Evolutionary conservation across 2,888 invertebrate species (phyloP).

Genomic region (Hermodice carunculata): DNA sequence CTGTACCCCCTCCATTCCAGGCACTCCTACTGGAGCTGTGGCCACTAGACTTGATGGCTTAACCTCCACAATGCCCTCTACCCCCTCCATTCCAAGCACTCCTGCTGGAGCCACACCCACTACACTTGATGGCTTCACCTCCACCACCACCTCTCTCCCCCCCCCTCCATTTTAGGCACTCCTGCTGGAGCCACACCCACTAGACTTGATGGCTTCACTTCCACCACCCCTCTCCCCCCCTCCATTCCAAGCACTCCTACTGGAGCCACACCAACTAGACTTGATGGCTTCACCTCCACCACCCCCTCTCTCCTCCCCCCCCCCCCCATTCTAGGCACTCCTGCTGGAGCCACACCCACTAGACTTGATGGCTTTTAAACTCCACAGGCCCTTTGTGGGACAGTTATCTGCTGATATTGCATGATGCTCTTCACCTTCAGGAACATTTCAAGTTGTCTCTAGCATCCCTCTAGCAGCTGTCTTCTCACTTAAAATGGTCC

Average conservation of each 20-base stretch:
- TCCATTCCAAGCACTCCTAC: neutral
- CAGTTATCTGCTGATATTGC: too few relatives aligned
- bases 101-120: neutral
- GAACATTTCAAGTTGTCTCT: too few relatives aligned
- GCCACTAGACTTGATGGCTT: neutral
- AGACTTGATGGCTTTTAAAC: neutral
- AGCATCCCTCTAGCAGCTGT: too few relatives aligned
- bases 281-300: neutral
- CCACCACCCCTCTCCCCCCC: neutral
- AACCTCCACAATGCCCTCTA: neutral
- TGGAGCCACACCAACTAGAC: neutral
- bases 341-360: neutral
- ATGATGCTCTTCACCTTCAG: too few relatives aligned
- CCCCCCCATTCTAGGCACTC: too few relatives aligned
- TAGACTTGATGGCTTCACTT: neutral
- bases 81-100: neutral
- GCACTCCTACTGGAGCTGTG: neutral
- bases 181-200: neutral
- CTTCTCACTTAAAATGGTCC: too few relatives aligned
- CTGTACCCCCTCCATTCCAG: neutral
- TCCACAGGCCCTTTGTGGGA: too few relatives aligned
- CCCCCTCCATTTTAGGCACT: neutral
- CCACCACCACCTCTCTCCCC: neutral
- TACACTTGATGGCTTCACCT: neutral
- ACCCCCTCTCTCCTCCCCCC: neutral